Conservation (phyloP, 1,140 invertebrate species). For the Drosophila prosaltans region DNA sequence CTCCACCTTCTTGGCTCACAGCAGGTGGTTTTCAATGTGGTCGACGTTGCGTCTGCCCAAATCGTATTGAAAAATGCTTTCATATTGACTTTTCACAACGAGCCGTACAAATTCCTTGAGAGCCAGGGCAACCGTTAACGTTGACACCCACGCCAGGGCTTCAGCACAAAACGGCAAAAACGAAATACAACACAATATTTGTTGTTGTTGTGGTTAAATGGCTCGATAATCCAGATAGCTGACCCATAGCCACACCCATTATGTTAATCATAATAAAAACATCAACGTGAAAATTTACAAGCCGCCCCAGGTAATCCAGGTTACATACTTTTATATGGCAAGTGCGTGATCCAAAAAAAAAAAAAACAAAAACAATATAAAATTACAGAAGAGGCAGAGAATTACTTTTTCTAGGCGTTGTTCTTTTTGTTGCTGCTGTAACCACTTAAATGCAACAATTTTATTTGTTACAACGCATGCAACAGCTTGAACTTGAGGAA, state of each 20-base stretch:
- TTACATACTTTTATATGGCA: constrained; percentile 27
- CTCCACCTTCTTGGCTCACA: constrained; percentile 34
- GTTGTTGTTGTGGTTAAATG: constrained; percentile 53
- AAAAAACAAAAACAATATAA: not conserved
- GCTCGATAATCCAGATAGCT: constrained; percentile 60
- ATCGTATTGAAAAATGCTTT: constrained; percentile 39
- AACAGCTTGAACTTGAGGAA: constrained; percentile 60
- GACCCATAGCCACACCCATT: constrained; percentile 52
- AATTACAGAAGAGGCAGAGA: not conserved
- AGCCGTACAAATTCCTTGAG: constrained; percentile 41
- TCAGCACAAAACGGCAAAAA: not conserved
- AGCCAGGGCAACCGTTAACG: constrained; percentile 6
- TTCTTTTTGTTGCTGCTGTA: constrained; percentile 27
- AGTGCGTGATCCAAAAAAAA: constrained; percentile 33
- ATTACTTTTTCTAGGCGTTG: constrained; percentile 34
- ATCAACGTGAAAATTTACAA: constrained; percentile 75
- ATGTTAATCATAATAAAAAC: constrained; percentile 79
- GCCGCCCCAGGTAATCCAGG: constrained; percentile 45
- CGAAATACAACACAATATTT: constrained; percentile 40
- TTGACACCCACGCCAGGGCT: constrained; percentile 19
- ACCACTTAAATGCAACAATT: constrained; percentile 79
- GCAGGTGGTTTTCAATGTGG: constrained; percentile 77
- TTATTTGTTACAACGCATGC: constrained; percentile 71
- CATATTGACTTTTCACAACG: constrained; percentile 31
- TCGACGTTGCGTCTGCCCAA: constrained; percentile 59